phyloP scores from a whole-genome alignment of 2,888 invertebrate genomes.

The Anthophora plumipes region DNA sequence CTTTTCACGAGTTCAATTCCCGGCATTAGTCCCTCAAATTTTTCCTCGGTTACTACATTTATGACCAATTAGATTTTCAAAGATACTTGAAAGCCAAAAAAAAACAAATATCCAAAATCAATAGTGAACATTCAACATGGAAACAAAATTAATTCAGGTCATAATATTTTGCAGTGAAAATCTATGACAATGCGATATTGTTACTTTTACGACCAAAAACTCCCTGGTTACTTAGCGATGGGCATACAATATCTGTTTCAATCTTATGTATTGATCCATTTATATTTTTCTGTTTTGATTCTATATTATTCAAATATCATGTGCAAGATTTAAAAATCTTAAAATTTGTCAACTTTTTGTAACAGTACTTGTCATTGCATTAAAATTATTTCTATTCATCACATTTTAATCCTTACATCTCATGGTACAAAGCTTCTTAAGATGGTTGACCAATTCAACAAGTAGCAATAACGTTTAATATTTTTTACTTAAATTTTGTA shows the following conservation, averaged over 20 bases:
- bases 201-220: neutral
- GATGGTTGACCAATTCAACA: neutral
- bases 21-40: too few species aligned
- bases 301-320: neutral
- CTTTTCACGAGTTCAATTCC: too few species aligned
- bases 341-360: neutral
- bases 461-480: neutral
- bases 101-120: neutral
- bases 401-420: neutral
- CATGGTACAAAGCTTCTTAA: conserved; percentile 2
- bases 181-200: neutral
- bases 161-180: conserved; percentile 6
- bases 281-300: neutral
- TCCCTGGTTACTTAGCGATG: conserved; percentile 13
- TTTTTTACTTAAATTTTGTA: neutral
- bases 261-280: too few species aligned
- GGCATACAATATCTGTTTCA: conserved; percentile 1
- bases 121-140: neutral
- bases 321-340: conserved; percentile 1
- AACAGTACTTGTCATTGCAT: neutral
- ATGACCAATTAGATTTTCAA: neutral
- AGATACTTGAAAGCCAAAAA: conserved; percentile 10
- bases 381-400: conserved; percentile 5
- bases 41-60: too few species aligned
- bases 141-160: conserved; percentile 32